Evolutionary conservation across 1,140 invertebrate species (phyloP), one percentile per base, ranked within the genome.

Genomic region (Atta cephalotes): DNA sequence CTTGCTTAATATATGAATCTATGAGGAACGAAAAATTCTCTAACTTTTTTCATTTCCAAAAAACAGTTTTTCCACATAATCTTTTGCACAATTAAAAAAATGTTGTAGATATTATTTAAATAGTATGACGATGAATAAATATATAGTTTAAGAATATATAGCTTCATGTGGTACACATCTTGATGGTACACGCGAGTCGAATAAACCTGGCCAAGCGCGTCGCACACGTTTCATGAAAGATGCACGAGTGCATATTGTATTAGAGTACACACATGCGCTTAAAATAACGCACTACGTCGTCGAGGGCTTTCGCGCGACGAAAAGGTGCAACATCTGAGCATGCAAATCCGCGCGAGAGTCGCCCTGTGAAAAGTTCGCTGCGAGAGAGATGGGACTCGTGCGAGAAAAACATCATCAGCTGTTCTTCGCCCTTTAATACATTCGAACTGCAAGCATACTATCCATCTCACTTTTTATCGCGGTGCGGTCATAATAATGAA

Each of bases 171-270:
- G 12, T 39, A 45, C 14, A 62, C 35, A 39, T 62, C 74, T 21
- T 25, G 53, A 12, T 18, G n/a, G 18, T 12, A 35, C 21, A 35
- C 56, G 63, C 60, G 45, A 79, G 45, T n/a, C 25, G 77, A 31
- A 66, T 66, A 66, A 66, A 49, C 62, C 16, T 56, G 14, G 16
- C 31, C 65, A 12, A 49, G 62, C 63, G 45, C 65, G 79, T 71
- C 51, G 35, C 51, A n/a, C 45, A 21, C 49, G 16, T 81, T 81
- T 81, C 79, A 81, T 81, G 65, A 81, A 81, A 81, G 65, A 71
- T 81, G 79, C 51, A 81, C 66, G 65, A 81, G 66, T 51, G 78
- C 65, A 81, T 81, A 71, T 81, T 71, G 66, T 71, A 81, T 81
- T 71, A 71, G 79, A 35, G 31, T 58, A 60, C 53, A 80, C 39